Evolutionary conservation across 2,113 vertebrate species (phyloP), one percentile per base, ranked within the genome.

Genomic region (Macrotis lagotis): DNA sequence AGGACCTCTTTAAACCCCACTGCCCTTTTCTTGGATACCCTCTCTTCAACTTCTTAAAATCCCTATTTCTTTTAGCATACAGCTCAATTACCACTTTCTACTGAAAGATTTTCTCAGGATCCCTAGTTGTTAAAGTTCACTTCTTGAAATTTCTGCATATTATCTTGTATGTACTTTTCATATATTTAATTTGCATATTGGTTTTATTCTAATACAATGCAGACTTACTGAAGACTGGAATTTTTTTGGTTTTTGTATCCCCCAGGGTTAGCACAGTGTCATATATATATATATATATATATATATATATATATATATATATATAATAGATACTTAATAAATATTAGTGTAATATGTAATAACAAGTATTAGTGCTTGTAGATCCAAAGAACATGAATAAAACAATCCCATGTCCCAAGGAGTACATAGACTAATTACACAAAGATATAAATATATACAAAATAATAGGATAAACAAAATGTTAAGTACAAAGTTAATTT

Each of bases 131-230:
- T 74, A 74, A 66, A 66, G 14, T 7, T 74, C 25, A 55, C 88
- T 90, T 95, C 83, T 93, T 26, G 37, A 90, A 93, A 25, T 93
- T 66, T 49, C 49, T 47, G 66, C 47, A 48, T 89, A 22, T 95
- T 88, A 48, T 93, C n/a, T 1, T 49, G 47, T 89, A 48, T 48
- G 25, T 90, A 74, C 50, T 50, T 83, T 92, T 74, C 50, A 52
- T 92, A 47, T 47, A 90, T 12, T 74, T 92, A 90, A 90, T 90
- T 83, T 93, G 53, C n/a, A 44, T 66, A 51, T 93, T 74, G 74
- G 16, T 74, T 91, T 89, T 89, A 59, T 48, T 47, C 88, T 89
- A 47, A 48, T n/a, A 11, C 50, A 89, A 31, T 89, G 92, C 51
- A 92, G 52, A n/a, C 53, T 94, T 48, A 48, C 91, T 47, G 52